Percentiles rank a stretch among this genome's conserved stretches.
These are phyloP conservation scores for Sycophila texana DNA, from an alignment of 2,888 invertebrate genomes.

Conservation along the genomic window DNA sequence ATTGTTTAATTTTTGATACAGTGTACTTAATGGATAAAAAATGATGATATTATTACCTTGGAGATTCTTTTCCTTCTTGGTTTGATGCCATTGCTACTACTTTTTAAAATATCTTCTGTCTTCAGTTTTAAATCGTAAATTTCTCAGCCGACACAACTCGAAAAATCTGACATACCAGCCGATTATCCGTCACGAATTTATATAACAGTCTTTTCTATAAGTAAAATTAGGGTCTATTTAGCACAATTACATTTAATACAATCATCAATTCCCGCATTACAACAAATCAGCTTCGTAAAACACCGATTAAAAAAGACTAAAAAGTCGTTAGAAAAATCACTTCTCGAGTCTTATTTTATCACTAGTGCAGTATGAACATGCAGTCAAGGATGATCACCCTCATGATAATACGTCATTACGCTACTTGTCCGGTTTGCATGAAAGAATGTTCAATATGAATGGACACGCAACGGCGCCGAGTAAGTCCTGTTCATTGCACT, in stretches of 20 bases:
- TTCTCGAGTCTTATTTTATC: background rate
- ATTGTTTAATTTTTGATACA: background rate
- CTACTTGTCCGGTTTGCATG: background rate
- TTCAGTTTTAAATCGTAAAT: background rate
- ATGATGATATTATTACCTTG: conserved; percentile 65
- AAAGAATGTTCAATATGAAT: background rate
- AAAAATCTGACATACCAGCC: too few species aligned
- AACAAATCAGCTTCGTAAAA: background rate
- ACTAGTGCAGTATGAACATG: background rate
- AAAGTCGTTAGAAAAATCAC: background rate
- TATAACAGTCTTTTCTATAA: background rate
- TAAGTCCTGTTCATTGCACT: background rate
- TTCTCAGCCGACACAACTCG: too few species aligned
- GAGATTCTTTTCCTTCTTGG: conserved; percentile 72
- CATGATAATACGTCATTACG: background rate
- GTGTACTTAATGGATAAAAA: background rate
- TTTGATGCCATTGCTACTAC: conserved; percentile 68
- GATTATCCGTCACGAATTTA: too few species aligned
- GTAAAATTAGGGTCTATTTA: background rate
- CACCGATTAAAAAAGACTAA: background rate
- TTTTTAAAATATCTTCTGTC: background rate
- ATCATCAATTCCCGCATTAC: background rate
- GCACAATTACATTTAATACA: background rate
- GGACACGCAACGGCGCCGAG: conserved; percentile 6
- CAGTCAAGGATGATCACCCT: background rate